Percentiles rank a stretch among this genome's conserved stretches.
phyloP scores from a whole-genome alignment of 53 echinoderm and acorn worm species.

The Luidia sarsii region DNA sequence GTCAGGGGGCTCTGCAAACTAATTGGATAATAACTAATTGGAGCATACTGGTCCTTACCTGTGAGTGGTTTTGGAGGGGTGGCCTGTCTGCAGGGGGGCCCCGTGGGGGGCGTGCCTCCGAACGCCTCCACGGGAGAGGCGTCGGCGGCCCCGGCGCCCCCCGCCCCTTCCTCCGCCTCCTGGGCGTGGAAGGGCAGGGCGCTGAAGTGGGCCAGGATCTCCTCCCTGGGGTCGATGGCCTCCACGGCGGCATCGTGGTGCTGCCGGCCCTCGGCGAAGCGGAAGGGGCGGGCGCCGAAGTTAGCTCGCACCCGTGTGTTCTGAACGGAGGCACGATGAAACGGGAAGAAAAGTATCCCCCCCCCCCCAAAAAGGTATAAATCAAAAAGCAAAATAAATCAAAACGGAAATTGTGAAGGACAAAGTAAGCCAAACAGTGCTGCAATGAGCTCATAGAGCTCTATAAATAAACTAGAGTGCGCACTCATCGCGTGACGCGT shows the following conservation, averaged over 20 bases:
- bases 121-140: slow-evolving; percentile 37
- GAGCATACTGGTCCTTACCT: too few species aligned
- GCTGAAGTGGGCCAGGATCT: slow-evolving; percentile 81
- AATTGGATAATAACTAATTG: too few species aligned
- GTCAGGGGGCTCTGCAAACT: too few species aligned
- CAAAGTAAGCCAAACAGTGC: too few species aligned
- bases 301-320: slow-evolving; percentile 83
- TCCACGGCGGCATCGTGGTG: slow-evolving; percentile 74
- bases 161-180: slow-evolving; percentile 68
- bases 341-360: too few species aligned
- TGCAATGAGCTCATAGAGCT: too few species aligned
- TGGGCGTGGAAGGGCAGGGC: slow-evolving; percentile 72
- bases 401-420: too few species aligned
- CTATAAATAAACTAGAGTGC: too few species aligned
- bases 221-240: slow-evolving; percentile 70
- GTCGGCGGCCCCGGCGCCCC: slow-evolving; percentile 14
- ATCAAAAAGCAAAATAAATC: too few species aligned
- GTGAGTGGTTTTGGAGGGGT: slow-evolving; percentile 56
- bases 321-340: too few species aligned
- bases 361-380: too few species aligned
- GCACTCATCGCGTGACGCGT: too few species aligned
- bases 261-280: slow-evolving; percentile 76
- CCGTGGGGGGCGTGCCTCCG: slow-evolving; percentile 35
- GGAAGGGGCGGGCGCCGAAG: slow-evolving; percentile 82
- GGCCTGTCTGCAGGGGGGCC: slow-evolving; percentile 66